Evolutionary conservation across 2,888 invertebrate genomes (phyloP), one percentile per base, ranked within the genome.

Genomic region (Hydroisotoma schaefferi): DNA sequence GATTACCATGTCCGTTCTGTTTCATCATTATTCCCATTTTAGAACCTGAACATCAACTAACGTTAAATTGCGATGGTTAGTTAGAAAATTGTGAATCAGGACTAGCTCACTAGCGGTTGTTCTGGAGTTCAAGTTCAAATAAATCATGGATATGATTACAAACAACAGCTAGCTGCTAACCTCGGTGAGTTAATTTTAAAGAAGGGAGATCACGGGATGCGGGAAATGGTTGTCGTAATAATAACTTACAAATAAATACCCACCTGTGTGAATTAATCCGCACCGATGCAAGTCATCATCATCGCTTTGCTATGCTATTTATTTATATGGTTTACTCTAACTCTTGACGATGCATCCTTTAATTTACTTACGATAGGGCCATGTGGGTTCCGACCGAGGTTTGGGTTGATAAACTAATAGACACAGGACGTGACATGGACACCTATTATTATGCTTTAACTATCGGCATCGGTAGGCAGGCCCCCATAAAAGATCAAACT

Each of bases 201-300:
- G 37, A 52, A 18, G 51, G 37, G 49, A 27, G n/a, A 40, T 40
- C 40, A 40, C 3, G 37, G 51, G 51, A 29, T 52, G 37, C 22
- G 51, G 51, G 51, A 52, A 52, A 52, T 52, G 51, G 51, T 37
- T n/a, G 29, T 52, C 33, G 51, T 28, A 52, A 47, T 47, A 26
- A 47, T 23, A 10, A n/a, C 10, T n/a, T 47, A 10, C 22, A 47
- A 52, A 52, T 52, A 52, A 49, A 52, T 23, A 52, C 37, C 51
- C 51, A 52, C 51, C 51, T 52, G 51, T 52, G 51, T 52, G 51
- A 52, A 52, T 52, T 52, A 52, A 52, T 52, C 51, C 51, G 33
- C 18, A 18, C 22, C n/a, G 51, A 15, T 29, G 37, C 51, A 52
- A 52, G 51, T 52, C 51, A 52, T 52, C 51, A 23, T 52, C 33